phyloP scores from a whole-genome alignment of 2,888 invertebrate genomes.

The Hyles lineata region DNA sequence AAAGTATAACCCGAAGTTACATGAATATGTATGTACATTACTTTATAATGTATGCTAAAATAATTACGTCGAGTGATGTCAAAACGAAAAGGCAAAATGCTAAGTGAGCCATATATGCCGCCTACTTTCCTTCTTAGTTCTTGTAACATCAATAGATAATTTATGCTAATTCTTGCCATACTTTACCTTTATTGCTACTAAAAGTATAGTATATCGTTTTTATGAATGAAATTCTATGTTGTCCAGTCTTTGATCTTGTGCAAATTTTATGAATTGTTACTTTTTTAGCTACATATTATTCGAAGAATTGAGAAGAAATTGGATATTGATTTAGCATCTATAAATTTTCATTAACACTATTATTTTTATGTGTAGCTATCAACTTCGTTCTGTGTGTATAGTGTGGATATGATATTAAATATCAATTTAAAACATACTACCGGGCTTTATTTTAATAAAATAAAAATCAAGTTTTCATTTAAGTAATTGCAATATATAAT shows the following conservation, averaged over 20 bases:
- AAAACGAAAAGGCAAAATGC: slow-evolving; percentile 22
- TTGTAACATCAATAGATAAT: not conserved
- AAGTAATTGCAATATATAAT: too few relatives aligned
- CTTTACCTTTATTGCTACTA: not conserved
- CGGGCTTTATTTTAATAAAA: too few relatives aligned
- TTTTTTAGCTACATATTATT: too few relatives aligned
- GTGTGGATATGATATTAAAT: too few relatives aligned
- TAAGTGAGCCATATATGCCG: slow-evolving; percentile 4
- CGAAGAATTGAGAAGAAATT: too few relatives aligned
- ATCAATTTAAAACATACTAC: too few relatives aligned
- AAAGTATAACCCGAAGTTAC: not conserved
- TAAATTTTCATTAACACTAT: too few relatives aligned
- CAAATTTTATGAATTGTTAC: too few relatives aligned
- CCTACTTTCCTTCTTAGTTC: slow-evolving; percentile 3
- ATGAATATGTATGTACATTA: not conserved
- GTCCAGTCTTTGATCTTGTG: too few relatives aligned
- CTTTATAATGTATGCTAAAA: slow-evolving; percentile 3
- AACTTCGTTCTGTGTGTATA: not conserved
- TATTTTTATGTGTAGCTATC: not conserved
- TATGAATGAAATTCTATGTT: not conserved
- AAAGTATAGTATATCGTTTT: not conserved
- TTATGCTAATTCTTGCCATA: not conserved
- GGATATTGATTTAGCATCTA: too few relatives aligned
- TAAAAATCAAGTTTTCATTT: too few relatives aligned
- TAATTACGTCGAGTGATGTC: not conserved